phyloP scores from a whole-genome alignment of 2,888 invertebrate genomes.

The Pammene fasciana region DNA sequence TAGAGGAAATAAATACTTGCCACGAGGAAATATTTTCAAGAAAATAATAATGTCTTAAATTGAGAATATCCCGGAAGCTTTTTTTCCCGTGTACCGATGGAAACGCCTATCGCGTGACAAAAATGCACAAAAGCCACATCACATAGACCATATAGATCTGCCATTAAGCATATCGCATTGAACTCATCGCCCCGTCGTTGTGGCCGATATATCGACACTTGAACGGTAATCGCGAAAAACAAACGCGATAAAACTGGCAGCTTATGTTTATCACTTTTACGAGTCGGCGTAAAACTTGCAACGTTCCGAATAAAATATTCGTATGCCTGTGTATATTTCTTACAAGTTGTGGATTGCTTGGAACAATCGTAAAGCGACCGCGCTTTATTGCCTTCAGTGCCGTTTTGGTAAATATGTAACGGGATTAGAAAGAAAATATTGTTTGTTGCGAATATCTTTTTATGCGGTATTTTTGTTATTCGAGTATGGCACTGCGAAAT shows the following conservation, averaged over 20 bases:
- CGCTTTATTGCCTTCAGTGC: constrained; percentile 7
- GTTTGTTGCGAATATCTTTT: not conserved
- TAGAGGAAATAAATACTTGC: no score
- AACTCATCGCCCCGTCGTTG: not conserved
- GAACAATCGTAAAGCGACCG: constrained; percentile 35
- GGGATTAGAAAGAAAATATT: constrained; percentile 8
- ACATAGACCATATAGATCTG: no score
- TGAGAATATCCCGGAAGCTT: no score
- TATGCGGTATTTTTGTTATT: not conserved
- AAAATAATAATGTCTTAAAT: no score
- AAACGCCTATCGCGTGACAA: no score
- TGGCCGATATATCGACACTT: constrained; percentile 25
- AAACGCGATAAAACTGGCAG: constrained; percentile 37
- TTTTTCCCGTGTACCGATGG: no score
- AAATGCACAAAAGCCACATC: no score
- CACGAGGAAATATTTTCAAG: no score
- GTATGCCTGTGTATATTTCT: constrained; percentile 32
- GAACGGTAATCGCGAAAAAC: constrained; percentile 23
- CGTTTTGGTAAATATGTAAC: constrained; percentile 9
- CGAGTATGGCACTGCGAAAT: not conserved
- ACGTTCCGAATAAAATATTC: constrained; percentile 36
- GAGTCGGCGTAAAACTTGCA: constrained; percentile 36
- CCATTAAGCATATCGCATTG: not conserved
- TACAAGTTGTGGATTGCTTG: constrained; percentile 38
- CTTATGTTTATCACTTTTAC: constrained; percentile 40